phyloP scores from a whole-genome alignment of 1,140 invertebrate genomes.

The Fopius arisanus region DNA sequence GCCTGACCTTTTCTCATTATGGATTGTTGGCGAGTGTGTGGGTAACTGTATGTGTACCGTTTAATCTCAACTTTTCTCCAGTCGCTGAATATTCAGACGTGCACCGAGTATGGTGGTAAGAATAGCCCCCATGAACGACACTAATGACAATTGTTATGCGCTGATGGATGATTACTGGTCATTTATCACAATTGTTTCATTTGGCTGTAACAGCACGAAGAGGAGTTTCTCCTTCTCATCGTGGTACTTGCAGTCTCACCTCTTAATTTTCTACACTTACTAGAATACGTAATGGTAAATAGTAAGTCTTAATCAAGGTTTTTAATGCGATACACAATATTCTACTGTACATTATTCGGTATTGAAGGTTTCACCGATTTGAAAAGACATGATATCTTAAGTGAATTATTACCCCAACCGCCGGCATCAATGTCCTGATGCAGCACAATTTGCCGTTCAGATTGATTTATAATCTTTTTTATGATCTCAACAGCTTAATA shows the following conservation, averaged over 20 bases:
- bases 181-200: slow-evolving; percentile 6
- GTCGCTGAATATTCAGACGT: neutral
- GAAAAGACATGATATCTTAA: too few relatives aligned
- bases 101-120: neutral
- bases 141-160: slow-evolving; percentile 1
- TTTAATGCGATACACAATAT: too few relatives aligned
- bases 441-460: too few relatives aligned
- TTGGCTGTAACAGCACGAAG: neutral
- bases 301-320: neutral
- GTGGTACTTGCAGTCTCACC: neutral
- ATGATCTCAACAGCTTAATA: too few relatives aligned
- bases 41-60: neutral
- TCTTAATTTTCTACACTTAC: neutral
- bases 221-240: neutral
- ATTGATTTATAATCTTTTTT: too few relatives aligned
- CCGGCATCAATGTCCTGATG: too few relatives aligned
- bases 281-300: neutral
- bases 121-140: neutral
- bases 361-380: too few relatives aligned
- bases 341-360: too few relatives aligned
- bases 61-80: neutral
- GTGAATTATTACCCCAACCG: too few relatives aligned
- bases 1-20: slow-evolving; percentile 31
- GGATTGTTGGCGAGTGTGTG: neutral
- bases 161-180: slow-evolving; percentile 8